Evolutionary conservation across 2,888 invertebrate species (phyloP).

Genomic region (Argyra leucocephala): DNA sequence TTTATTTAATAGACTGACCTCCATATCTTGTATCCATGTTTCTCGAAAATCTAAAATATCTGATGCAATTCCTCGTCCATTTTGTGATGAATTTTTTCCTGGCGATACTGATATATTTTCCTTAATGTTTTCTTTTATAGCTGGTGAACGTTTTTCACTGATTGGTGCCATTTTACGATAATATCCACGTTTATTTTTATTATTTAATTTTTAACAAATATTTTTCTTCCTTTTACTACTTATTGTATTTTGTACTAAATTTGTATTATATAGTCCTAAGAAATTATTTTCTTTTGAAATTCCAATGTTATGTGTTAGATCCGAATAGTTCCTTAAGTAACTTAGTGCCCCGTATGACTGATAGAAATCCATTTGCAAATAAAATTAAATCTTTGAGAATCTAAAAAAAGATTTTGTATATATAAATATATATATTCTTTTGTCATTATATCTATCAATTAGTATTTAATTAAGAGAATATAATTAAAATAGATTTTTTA

Average conservation of each 20-base stretch:
- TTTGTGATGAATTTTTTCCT: background rate
- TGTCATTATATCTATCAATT: background rate
- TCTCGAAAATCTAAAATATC: constrained; percentile 42
- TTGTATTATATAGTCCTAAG: background rate
- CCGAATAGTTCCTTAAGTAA: background rate
- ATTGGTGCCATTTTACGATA: constrained; percentile 38
- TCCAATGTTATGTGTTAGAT: background rate
- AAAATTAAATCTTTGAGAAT: constrained; percentile 1
- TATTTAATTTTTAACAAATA: background rate
- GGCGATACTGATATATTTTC: constrained; percentile 16
- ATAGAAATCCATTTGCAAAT: constrained; percentile 1
- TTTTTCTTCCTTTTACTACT: background rate
- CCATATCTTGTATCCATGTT: constrained; percentile 41
- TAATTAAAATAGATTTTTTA: background rate
- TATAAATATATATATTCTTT: background rate
- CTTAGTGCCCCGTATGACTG: constrained; percentile 3
- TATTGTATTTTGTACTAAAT: background rate
- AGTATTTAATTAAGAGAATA: background rate
- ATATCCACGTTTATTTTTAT: background rate
- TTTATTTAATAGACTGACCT: constrained; percentile 23
- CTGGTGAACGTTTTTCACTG: constrained; percentile 37
- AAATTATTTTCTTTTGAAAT: background rate
- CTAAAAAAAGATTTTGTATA: background rate
- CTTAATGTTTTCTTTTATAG: constrained; percentile 21
- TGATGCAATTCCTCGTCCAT: background rate